Evolutionary conservation across 2,888 invertebrate species (phyloP).

Genomic region (Drosophila ezoana): DNA sequence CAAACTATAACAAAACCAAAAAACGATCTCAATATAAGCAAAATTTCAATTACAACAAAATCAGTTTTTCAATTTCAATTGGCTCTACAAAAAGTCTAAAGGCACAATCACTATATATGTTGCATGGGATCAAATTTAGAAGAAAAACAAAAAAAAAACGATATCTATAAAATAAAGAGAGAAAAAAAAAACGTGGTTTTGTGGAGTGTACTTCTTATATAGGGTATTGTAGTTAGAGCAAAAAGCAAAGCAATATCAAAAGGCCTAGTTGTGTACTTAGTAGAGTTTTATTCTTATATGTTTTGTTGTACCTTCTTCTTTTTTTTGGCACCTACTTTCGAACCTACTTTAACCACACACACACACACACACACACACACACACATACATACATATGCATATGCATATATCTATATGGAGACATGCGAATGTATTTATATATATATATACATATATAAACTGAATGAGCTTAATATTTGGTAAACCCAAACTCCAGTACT

Average conservation of each 20-base stretch:
- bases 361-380: conserved; percentile 6
- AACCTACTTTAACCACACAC: conserved; percentile 30
- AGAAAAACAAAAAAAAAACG: conserved; percentile 36
- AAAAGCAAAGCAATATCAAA: conserved; percentile 63
- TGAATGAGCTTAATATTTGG: conserved; percentile 72
- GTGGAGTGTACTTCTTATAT: conserved; percentile 18
- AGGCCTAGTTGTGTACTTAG: conserved; percentile 67
- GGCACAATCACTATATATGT: conserved; percentile 73
- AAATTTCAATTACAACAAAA: conserved; percentile 29
- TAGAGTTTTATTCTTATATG: conserved; percentile 45
- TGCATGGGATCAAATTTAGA: conserved; percentile 80
- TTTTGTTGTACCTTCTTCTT: conserved; percentile 9
- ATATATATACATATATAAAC: conserved; percentile 52
- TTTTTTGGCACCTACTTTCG: background rate
- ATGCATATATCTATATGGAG: conserved; percentile 24
- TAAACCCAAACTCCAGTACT: conserved; percentile 66
- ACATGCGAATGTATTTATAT: conserved; percentile 39
- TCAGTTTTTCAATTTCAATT: conserved; percentile 48
- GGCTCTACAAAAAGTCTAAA: conserved; percentile 66
- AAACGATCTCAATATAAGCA: conserved; percentile 48
- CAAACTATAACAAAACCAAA: background rate
- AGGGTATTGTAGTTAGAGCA: conserved; percentile 46
- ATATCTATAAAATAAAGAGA: conserved; percentile 31
- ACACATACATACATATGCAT: conserved; percentile 9
- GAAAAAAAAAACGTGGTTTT: conserved; percentile 8